phyloP scores from a whole-genome alignment of 2,113 vertebrate genomes.

The Macrotis lagotis region DNA sequence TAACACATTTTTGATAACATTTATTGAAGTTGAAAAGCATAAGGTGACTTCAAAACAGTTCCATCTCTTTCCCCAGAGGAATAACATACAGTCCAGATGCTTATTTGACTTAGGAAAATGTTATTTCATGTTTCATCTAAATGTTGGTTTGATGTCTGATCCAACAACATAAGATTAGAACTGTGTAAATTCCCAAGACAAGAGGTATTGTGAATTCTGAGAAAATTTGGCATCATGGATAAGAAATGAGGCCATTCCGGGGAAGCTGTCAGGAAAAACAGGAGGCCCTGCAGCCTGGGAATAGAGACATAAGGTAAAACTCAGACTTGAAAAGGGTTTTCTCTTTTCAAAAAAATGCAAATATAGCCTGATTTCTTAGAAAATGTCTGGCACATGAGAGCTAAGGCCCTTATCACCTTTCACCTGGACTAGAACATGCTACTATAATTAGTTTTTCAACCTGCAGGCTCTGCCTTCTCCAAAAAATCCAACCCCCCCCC shows the following conservation, averaged over 20 bases:
- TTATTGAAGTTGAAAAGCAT: constrained; percentile 60
- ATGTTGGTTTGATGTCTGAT: constrained; percentile 57
- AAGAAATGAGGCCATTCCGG: neutral
- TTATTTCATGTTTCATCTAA: constrained; percentile 60
- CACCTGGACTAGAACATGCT: neutral
- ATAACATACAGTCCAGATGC: constrained; percentile 24
- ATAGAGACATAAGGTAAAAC: constrained; percentile 18
- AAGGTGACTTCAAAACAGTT: constrained; percentile 60
- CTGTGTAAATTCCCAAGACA: constrained; percentile 49
- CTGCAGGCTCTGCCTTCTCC: neutral
- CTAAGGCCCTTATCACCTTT: neutral
- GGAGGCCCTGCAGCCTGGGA: neutral
- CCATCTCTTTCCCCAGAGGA: constrained; percentile 49
- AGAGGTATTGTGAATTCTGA: constrained; percentile 27
- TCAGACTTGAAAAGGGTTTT: neutral
- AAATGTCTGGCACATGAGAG: no score
- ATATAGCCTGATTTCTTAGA: neutral
- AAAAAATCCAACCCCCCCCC: no score
- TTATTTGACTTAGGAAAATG: constrained; percentile 47
- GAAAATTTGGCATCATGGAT: neutral
- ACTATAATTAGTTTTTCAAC: neutral
- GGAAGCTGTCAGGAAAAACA: constrained; percentile 20
- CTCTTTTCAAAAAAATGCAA: neutral
- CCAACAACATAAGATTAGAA: constrained; percentile 60
- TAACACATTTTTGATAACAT: constrained; percentile 44